Conservation (phyloP, 2,888 invertebrate genomes). For the Dinocampus coccinellae region DNA sequence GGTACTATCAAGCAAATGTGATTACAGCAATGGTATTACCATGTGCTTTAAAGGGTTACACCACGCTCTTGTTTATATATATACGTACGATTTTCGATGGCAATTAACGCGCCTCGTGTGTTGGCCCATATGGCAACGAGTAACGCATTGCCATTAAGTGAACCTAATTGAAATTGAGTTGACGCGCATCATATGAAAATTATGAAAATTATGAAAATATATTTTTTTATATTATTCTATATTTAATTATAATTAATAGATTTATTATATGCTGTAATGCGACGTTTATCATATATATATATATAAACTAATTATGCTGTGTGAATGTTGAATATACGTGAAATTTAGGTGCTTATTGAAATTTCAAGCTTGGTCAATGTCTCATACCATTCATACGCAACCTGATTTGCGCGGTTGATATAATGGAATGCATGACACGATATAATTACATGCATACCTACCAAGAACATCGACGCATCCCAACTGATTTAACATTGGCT, state of each 20-base stretch:
- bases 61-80: constrained; percentile 6
- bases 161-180: neutral
- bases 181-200: neutral
- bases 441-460: constrained; percentile 66
- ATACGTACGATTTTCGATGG: constrained; percentile 15
- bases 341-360: constrained; percentile 28
- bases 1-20: constrained; percentile 28
- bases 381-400: constrained; percentile 17
- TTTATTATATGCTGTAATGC: too few relatives aligned
- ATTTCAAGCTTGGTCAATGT: constrained; percentile 17
- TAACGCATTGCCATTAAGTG: neutral
- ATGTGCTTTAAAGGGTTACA: neutral
- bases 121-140: constrained; percentile 24
- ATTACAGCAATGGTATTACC: constrained; percentile 17
- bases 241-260: too few relatives aligned
- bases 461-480: constrained; percentile 85
- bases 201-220: neutral
- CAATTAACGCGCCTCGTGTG: constrained; percentile 22
- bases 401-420: constrained; percentile 34
- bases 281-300: too few relatives aligned
- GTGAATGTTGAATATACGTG: neutral
- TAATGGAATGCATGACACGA: constrained; percentile 51
- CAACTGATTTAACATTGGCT: constrained; percentile 81
- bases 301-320: neutral
- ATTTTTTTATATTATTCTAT: too few relatives aligned